Conservation (phyloP, 2,113 vertebrate species). For the Eolophus roseicapilla region DNA sequence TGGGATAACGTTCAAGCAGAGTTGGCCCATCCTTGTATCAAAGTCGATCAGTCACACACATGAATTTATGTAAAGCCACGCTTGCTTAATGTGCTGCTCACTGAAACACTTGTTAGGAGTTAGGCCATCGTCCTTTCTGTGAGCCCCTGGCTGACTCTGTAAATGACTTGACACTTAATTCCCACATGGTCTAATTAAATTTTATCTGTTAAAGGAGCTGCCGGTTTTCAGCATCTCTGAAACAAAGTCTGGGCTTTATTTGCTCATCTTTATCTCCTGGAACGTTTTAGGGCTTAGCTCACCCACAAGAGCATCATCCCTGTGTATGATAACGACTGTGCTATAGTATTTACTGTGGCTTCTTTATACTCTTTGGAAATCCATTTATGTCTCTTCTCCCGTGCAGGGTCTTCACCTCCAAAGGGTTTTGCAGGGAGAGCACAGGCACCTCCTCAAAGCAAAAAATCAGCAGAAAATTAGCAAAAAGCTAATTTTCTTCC, state of each 20-base stretch:
- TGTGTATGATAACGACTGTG: accelerated
- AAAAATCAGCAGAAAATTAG: no score
- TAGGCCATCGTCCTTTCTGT: not conserved
- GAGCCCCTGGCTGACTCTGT: not conserved
- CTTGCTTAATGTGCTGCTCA: not conserved
- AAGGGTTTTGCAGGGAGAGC: not conserved
- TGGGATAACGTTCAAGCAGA: not conserved
- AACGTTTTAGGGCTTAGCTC: not conserved
- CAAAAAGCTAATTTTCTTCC: not conserved
- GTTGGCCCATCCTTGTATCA: not conserved
- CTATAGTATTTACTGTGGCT: accelerated
- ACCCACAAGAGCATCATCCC: accelerated
- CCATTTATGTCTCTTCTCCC: accelerated
- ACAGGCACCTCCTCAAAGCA: not conserved
- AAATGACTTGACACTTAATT: not conserved
- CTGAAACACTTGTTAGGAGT: not conserved
- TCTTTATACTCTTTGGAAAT: not conserved
- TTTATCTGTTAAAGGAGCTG: not conserved
- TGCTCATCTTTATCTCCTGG: not conserved
- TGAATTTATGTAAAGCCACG: not conserved
- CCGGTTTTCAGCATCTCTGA: not conserved
- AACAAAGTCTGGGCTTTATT: not conserved
- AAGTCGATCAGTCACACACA: accelerated
- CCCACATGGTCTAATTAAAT: accelerated
- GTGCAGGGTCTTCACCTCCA: not conserved